A percentile compares a stretch with the other conserved stretches of the same genome.
These are phyloP conservation scores for Mylabris phalerata DNA, from an alignment of 1,140 invertebrate species.

Conservation along the genomic window DNA sequence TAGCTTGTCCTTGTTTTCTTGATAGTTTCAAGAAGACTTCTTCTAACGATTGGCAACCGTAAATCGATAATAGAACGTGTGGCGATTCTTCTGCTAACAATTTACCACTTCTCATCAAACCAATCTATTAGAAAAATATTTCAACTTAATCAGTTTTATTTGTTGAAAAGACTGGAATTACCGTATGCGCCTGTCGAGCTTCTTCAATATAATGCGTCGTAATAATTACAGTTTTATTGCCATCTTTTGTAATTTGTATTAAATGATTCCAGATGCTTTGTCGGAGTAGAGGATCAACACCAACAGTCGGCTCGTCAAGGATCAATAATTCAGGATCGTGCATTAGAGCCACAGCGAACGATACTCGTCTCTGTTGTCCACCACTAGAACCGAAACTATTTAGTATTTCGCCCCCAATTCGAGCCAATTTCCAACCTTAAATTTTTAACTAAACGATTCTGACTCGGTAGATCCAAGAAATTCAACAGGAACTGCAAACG, in stretches of 20 bases:
- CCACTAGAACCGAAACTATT: slow-evolving; percentile 54
- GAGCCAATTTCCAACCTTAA: slow-evolving; percentile 34
- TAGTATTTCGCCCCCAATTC: too few relatives aligned
- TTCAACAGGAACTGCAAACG: slow-evolving; percentile 81
- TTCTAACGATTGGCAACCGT: slow-evolving; percentile 78
- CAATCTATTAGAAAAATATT: slow-evolving; percentile 58
- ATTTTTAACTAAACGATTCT: slow-evolving; percentile 80
- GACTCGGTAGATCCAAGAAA: slow-evolving; percentile 81
- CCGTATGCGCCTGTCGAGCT: slow-evolving; percentile 63
- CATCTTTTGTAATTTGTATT: slow-evolving; percentile 55
- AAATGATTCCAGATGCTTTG: slow-evolving; percentile 68
- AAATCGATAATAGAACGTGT: slow-evolving; percentile 71
- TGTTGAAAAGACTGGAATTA: slow-evolving; percentile 39
- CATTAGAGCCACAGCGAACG: slow-evolving; percentile 86
- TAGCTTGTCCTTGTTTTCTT: slow-evolving; percentile 44
- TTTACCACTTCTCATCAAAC: slow-evolving; percentile 86
- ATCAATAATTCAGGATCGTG: slow-evolving; percentile 90
- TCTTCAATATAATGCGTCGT: slow-evolving; percentile 77
- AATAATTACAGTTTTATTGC: slow-evolving; percentile 64
- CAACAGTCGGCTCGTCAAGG: slow-evolving; percentile 90
- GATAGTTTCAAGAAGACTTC: slow-evolving; percentile 92
- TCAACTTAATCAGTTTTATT: too few relatives aligned
- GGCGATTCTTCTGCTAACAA: slow-evolving; percentile 90
- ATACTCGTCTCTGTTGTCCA: slow-evolving; percentile 86
- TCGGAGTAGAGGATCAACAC: slow-evolving; percentile 66